A percentile compares a stretch with the other conserved stretches of the same genome.
Evolutionary conservation across 2,888 invertebrate species (phyloP).

Genomic region (Polyploca ridens): DNA sequence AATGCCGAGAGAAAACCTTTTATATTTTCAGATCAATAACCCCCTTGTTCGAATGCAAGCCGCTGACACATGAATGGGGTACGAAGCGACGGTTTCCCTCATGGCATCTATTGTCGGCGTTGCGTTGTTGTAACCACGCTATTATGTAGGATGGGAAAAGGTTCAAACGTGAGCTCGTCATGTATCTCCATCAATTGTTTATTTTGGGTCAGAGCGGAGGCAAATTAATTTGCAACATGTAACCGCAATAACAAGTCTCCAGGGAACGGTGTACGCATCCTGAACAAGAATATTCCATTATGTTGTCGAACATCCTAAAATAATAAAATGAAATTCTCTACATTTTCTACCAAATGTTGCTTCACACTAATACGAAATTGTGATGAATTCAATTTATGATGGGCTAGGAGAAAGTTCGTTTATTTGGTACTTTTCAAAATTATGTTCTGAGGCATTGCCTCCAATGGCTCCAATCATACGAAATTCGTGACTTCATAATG

Average conservation of each 20-base stretch:
- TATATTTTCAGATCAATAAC: slow-evolving; percentile 74
- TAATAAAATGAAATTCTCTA: no score
- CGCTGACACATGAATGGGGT: slow-evolving; percentile 69
- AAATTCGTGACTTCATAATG: slow-evolving; percentile 50
- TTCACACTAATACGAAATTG: no score
- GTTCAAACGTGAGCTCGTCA: slow-evolving; percentile 1
- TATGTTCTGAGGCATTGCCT: slow-evolving; percentile 27
- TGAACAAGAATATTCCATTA: background rate
- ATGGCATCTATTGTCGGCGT: slow-evolving; percentile 49
- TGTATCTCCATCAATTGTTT: slow-evolving; percentile 2
- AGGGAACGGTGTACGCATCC: background rate
- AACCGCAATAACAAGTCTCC: slow-evolving; percentile 1
- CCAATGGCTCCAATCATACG: slow-evolving; percentile 35
- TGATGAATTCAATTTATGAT: background rate
- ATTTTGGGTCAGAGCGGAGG: slow-evolving; percentile 5
- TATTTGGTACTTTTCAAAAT: background rate
- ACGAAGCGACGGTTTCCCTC: slow-evolving; percentile 60
- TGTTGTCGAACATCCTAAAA: background rate
- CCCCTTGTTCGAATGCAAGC: slow-evolving; percentile 61
- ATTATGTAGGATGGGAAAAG: slow-evolving; percentile 17
- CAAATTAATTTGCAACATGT: slow-evolving; percentile 6
- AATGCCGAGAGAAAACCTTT: slow-evolving; percentile 69
- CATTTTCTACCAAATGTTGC: no score
- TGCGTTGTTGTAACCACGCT: slow-evolving; percentile 40
- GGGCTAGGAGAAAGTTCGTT: background rate